Evolutionary conservation across 2,797 vertebrate genomes (phyloP).

Genomic region (Agapornis canus): DNA sequence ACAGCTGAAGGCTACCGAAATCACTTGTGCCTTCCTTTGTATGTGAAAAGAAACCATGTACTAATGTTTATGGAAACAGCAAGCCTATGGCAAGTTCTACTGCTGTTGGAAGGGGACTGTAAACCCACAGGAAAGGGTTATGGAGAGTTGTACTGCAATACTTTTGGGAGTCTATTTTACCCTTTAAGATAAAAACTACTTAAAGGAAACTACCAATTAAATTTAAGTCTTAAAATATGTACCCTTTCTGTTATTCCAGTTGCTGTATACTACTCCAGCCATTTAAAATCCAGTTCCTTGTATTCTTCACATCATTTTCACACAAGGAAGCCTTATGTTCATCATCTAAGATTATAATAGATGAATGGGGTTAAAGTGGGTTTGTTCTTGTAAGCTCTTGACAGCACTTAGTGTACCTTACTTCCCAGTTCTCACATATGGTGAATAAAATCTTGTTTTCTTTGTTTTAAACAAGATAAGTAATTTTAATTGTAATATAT

Average conservation of each 20-base stretch:
- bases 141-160: neutral
- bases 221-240: neutral
- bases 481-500: neutral
- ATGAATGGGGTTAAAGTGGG: neutral
- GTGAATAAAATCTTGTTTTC: neutral
- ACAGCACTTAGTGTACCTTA: neutral
- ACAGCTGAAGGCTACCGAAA: neutral
- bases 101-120: neutral
- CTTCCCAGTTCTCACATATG: neutral
- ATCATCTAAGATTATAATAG: neutral
- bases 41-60: neutral
- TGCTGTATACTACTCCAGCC: neutral
- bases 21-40: neutral
- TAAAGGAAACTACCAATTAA: neutral
- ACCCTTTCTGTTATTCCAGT: neutral
- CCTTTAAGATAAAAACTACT: neutral
- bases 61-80: neutral
- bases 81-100: neutral
- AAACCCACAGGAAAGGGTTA: neutral
- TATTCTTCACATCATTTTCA: neutral
- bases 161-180: neutral
- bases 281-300: neutral
- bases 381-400: neutral
- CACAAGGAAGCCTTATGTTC: neutral
- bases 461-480: neutral